Percentiles rank a stretch among this genome's conserved stretches.
Conservation (phyloP, 2,113 vertebrate species). For the Henicopernis longicauda region DNA sequence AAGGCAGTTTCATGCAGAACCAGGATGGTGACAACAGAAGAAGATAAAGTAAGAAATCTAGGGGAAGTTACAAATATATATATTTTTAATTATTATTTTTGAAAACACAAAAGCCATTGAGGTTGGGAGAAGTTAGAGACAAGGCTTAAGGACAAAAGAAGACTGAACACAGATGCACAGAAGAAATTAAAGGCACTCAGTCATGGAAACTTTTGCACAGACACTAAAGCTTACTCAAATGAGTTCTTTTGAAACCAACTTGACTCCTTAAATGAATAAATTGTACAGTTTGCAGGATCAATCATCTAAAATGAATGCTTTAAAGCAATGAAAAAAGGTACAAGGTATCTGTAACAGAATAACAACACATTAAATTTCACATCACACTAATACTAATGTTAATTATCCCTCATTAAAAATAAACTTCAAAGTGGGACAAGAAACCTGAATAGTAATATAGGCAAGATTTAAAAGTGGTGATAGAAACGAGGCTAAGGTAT, state of each 20-base stretch:
- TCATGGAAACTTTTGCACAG: neutral
- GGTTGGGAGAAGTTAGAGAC: neutral
- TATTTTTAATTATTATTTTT: neutral
- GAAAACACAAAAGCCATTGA: neutral
- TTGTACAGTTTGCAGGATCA: neutral
- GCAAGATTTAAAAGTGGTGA: neutral
- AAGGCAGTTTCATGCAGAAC: neutral
- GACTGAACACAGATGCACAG: neutral
- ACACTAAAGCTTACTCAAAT: neutral
- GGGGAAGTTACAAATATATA: neutral
- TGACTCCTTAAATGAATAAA: neutral
- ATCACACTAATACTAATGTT: neutral
- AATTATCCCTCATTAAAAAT: conserved; percentile 11
- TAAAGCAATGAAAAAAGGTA: neutral
- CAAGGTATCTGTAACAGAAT: neutral
- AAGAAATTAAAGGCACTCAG: neutral
- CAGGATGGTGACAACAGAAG: neutral
- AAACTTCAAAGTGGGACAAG: neutral
- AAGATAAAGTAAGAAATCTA: neutral
- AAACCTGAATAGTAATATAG: neutral
- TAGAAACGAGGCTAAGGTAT: neutral
- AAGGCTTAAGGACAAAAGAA: neutral
- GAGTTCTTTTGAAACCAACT: neutral
- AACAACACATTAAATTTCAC: neutral
- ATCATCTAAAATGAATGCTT: neutral